These are phyloP conservation scores for Leptopilina clavipes DNA, from an alignment of 1,140 invertebrate species.

Conservation along the genomic window DNA sequence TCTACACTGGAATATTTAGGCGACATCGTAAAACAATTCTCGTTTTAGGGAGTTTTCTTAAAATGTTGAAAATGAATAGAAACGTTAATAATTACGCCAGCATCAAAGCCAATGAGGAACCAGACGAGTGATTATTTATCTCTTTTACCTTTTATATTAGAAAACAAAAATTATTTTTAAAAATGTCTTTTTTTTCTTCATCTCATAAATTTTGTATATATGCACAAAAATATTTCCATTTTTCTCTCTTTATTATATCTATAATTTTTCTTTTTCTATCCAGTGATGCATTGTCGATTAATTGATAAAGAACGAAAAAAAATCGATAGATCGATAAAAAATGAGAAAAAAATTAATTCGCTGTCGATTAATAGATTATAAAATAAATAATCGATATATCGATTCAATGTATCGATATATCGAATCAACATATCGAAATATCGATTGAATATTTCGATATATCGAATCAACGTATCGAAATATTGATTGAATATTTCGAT, in stretches of 20 bases:
- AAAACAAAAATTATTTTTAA: background rate
- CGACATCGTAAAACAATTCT: slow-evolving; percentile 86
- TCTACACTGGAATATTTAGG: slow-evolving; percentile 88
- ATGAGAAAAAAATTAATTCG: too few relatives aligned
- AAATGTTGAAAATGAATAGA: slow-evolving; percentile 85
- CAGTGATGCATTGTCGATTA: background rate
- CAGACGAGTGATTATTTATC: slow-evolving; percentile 63
- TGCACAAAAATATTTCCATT: background rate
- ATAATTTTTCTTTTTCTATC: background rate
- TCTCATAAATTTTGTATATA: background rate
- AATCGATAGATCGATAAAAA: background rate
- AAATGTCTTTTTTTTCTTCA: background rate
- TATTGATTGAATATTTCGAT: too few relatives aligned
- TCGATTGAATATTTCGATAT: background rate
- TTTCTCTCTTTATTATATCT: background rate
- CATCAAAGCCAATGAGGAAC: slow-evolving; percentile 78
- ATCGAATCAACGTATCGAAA: too few relatives aligned
- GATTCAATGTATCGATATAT: background rate
- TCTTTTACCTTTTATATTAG: background rate
- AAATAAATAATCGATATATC: background rate
- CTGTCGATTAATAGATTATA: background rate
- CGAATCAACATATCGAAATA: background rate
- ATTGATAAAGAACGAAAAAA: too few relatives aligned
- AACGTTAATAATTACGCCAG: slow-evolving; percentile 86
- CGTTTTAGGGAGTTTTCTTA: slow-evolving; percentile 85